Evolutionary conservation across 2,888 invertebrate genomes (phyloP), one percentile per base, ranked within the genome.

Genomic region (Eristalinus sepulchralis): DNA sequence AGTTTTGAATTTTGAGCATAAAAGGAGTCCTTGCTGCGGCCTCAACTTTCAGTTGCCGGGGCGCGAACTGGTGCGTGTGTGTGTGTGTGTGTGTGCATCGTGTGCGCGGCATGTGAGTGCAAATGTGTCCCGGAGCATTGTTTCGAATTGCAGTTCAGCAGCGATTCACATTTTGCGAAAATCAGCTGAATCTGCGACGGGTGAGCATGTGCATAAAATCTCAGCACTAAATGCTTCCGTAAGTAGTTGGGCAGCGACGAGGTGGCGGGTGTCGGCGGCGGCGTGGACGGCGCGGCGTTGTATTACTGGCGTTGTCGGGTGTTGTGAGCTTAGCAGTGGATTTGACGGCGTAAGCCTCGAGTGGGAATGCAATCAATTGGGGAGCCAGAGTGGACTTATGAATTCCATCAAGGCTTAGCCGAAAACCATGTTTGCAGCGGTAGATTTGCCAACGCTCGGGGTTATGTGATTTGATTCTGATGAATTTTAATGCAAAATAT

Each of bases 161-260:
- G 71, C 53, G 70, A 76, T 82, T 82, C 76, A 17, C 70, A 82
- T 76, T 68, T 63, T 47, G 53, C 20, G 6, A 47, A 75, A 75
- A 70, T 75, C 68, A 59, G 31, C 59, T 24, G 22, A 33, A 60
- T n/a, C 1, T 3, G 53, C n/a, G 3, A 13, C 11, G 20, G 55
- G 9, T 10, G 24, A 6, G 3, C 3, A 9, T 24, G 57, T 24
- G n/a, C 22, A 57, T 57, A 57, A 57, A 57, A 57, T 57, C 57
- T 24, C 22, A 57, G 3, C 57, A 22, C 57, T 57, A 57, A 57
- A 57, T 57, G 57, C 57, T 24, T 47, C 57, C 57, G 57, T 22
- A 57, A 22, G 20, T 55, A 55, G 55, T 55, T 22, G 9, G 20
- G 10, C 0, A 22, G 4, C 55, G 20, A 17, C 20, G 36, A 55